A percentile compares a stretch with the other conserved stretches of the same genome.
Evolutionary conservation across 2,797 vertebrate genomes (phyloP).

Genomic region (Hydrolagus colliei): DNA sequence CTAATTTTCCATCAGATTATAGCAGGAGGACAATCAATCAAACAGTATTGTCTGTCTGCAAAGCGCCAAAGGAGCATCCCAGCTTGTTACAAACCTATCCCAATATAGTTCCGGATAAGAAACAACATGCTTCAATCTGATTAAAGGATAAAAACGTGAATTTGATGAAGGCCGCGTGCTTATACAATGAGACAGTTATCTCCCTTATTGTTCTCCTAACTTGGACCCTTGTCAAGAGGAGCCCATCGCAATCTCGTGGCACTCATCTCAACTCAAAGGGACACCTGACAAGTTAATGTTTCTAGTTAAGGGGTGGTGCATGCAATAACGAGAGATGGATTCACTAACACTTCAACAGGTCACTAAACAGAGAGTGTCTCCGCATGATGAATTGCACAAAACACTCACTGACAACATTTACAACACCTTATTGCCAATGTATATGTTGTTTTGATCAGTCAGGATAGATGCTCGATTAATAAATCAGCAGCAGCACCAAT

Average conservation of each 20-base stretch:
- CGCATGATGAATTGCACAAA: no score
- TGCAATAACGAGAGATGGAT: not conserved
- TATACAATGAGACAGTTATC: constrained; percentile 20
- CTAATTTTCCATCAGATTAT: constrained; percentile 29
- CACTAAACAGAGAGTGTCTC: no score
- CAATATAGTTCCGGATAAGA: not conserved
- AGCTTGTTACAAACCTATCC: not conserved
- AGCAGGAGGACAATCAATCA: constrained; percentile 10
- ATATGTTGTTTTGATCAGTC: no score
- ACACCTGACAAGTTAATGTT: not conserved
- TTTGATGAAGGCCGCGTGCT: constrained; percentile 14
- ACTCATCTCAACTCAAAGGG: not conserved
- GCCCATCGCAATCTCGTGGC: not conserved
- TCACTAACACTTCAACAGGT: no score
- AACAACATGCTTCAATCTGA: constrained; percentile 24
- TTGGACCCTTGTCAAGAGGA: constrained; percentile 5
- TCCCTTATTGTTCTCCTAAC: not conserved
- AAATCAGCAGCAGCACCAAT: no score
- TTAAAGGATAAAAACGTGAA: constrained; percentile 3
- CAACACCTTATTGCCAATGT: no score
- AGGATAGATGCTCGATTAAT: no score
- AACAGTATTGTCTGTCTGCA: constrained; percentile 19
- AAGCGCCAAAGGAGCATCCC: constrained; percentile 17
- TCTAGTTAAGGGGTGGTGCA: not conserved
- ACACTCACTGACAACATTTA: no score